Evolutionary conservation across 2,888 invertebrate species (phyloP), one percentile per base, ranked within the genome.

Genomic region (Sminthurinus aureus): DNA sequence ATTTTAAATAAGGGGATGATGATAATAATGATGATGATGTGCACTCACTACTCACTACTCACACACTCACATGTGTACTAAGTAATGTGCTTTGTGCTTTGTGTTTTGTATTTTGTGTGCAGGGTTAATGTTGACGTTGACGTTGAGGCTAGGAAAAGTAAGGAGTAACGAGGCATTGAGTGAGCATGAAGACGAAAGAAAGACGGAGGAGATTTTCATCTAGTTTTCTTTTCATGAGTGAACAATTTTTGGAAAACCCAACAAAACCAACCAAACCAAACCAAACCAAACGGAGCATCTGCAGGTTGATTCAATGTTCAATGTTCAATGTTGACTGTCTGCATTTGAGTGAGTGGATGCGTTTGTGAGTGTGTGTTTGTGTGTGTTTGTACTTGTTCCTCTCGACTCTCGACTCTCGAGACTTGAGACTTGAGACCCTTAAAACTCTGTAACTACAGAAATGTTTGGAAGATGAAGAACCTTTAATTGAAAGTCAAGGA

Each of bases 401-500:
- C 69, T 79, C 18, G 58, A 58, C 15, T 58, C 58, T 58, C 50
- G 69, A 79, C 58, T 58, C 50, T 50, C 51, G 79, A 79, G 51
- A 50, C 69, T 69, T 79, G 79, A 50, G 79, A 67, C 79, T 79
- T 79, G 69, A 79, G 69, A 79, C 38, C 79, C 79, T 79, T 79
- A 79, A 79, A 79, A 79, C 38, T 4, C 3, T 6, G 38, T 38
- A 38, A 38, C 38, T 38, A 38, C 79, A 79, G 76, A 64, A 82
- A 75, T 82, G 76, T 82, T 82, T 82, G 75, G 24, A 75, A 67
- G 82, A 82, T 82, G 82, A 82, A 76, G 76, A 67, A 76, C 75
- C 74, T 81, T 75, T 82, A 82, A 82, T 82, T 82, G 82, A 82
- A 75, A 82, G 82, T 82, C 82, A 82, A 82, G 75, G 76, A 76